phyloP scores from a whole-genome alignment of 2,888 invertebrate genomes.

The Microplitis deprimator region DNA sequence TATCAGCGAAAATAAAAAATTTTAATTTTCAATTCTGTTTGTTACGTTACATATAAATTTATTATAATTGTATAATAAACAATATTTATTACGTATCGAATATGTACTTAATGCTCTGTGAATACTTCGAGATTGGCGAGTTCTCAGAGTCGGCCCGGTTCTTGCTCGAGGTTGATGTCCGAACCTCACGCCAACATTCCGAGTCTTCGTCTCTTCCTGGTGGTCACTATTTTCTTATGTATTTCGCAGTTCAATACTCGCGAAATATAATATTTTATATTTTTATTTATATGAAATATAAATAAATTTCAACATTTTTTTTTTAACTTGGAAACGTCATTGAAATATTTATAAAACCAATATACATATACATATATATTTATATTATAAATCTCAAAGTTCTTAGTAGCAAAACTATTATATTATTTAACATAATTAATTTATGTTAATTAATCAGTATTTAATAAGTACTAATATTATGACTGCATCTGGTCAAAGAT shows the following conservation, averaged over 20 bases:
- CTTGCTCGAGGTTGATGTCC: conserved; percentile 63
- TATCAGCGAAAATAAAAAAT: conserved; percentile 1
- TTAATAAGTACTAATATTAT: neutral
- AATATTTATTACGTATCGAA: conserved; percentile 41
- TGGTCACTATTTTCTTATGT: conserved; percentile 47
- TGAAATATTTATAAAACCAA: neutral
- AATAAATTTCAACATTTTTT: neutral
- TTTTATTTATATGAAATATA: neutral
- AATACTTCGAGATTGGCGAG: conserved; percentile 49
- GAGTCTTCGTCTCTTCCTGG: conserved; percentile 54
- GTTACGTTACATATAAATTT: neutral
- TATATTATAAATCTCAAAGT: neutral
- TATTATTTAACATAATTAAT: neutral
- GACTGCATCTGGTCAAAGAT: neutral
- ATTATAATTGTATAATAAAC: conserved; percentile 6
- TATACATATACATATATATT: no score
- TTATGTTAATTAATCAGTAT: neutral
- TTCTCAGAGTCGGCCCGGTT: conserved; percentile 39
- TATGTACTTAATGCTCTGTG: conserved; percentile 38
- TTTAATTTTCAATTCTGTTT: neutral
- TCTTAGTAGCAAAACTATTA: neutral
- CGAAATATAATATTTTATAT: conserved; percentile 7
- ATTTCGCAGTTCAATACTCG: conserved; percentile 33
- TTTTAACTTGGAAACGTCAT: neutral
- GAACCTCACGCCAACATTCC: conserved; percentile 64